phyloP scores from a whole-genome alignment of 1,140 invertebrate species.

The Drosophila leontia region DNA sequence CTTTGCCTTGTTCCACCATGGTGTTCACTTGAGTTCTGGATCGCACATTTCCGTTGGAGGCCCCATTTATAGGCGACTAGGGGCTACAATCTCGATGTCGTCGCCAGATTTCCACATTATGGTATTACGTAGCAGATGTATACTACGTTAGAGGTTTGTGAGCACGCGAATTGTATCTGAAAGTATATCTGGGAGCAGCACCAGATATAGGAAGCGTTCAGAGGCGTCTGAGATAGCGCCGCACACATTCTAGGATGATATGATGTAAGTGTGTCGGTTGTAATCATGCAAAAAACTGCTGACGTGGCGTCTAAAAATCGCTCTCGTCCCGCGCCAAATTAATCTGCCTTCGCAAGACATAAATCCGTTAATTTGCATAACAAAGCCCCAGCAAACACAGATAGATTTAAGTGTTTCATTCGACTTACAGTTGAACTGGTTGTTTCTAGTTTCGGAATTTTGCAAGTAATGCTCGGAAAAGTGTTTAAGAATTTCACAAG shows the following conservation, averaged over 20 bases:
- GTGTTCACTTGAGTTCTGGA: slow-evolving; percentile 18
- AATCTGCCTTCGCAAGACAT: slow-evolving; percentile 37
- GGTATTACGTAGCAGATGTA: slow-evolving; percentile 25
- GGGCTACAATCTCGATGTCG: slow-evolving; percentile 7
- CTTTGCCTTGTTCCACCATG: slow-evolving; percentile 59
- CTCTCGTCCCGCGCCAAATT: slow-evolving; percentile 8
- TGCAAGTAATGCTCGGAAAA: neutral
- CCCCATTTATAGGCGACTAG: slow-evolving; percentile 49
- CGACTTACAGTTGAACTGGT: neutral
- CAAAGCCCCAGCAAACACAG: slow-evolving; percentile 19
- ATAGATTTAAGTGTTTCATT: slow-evolving; percentile 12
- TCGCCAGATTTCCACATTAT: slow-evolving; percentile 18
- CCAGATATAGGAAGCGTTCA: slow-evolving; percentile 28
- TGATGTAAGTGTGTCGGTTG: slow-evolving; percentile 44
- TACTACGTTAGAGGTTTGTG: slow-evolving; percentile 5
- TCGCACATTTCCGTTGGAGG: neutral
- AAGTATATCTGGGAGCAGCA: slow-evolving; percentile 9
- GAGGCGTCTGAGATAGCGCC: slow-evolving; percentile 16
- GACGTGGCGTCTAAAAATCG: slow-evolving; percentile 21
- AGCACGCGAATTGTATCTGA: slow-evolving; percentile 15
- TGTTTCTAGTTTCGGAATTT: slow-evolving; percentile 1
- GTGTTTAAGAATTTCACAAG: slow-evolving; percentile 19
- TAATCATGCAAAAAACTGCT: slow-evolving; percentile 37
- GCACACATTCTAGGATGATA: neutral
- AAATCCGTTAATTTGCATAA: slow-evolving; percentile 53